Evolutionary conservation across 1,140 invertebrate species (phyloP), one percentile per base, ranked within the genome.

Genomic region (Drosophila persimilis): DNA sequence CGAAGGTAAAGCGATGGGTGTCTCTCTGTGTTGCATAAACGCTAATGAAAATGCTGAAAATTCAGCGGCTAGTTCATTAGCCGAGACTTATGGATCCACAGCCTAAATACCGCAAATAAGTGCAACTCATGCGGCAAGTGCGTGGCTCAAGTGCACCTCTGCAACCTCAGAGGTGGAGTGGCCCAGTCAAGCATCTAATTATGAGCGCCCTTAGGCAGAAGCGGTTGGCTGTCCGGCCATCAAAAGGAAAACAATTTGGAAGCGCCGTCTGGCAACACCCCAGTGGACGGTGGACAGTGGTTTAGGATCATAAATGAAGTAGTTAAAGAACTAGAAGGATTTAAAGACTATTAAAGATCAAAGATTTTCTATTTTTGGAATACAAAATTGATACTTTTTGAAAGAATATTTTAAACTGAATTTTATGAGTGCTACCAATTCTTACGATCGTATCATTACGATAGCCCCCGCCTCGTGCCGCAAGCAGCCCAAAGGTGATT

Each of bases 101-200:
- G 55, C 51, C 53, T 54, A 60, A 64, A 66, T 55, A 46, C 46
- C 61, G 39, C 58, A 41, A 81, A 54, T 81, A 80, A 73, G 58
- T 78, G 79, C 79, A 84, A 84, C 75, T 84, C 80, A 84, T 80
- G 66, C 39, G 65, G 63, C 74, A 83, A 83, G 63, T 81, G 69
- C 48, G 52, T 76, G 53, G 43, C 62, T 66, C 55, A 64, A 60
- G 62, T 67, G 73, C 50, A 73, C 47, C 57, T 73, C 17, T 17
- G 17, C 11, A 8, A 43, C 57, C 43, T 53, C 63, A 17, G 13
- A 35, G 63, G 26, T 59, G 55, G 24, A 26, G 24, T 26, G 47
- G 53, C 71, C 43, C 52, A 58, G 58, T 46, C 61, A 66, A 72
- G 58, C 69, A 55, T 78, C 65, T 62, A 81, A 83, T 83, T 84